A percentile compares a stretch with the other conserved stretches of the same genome.
Conservation (phyloP, 1,140 invertebrate genomes). For the Polypedilum pembai region DNA sequence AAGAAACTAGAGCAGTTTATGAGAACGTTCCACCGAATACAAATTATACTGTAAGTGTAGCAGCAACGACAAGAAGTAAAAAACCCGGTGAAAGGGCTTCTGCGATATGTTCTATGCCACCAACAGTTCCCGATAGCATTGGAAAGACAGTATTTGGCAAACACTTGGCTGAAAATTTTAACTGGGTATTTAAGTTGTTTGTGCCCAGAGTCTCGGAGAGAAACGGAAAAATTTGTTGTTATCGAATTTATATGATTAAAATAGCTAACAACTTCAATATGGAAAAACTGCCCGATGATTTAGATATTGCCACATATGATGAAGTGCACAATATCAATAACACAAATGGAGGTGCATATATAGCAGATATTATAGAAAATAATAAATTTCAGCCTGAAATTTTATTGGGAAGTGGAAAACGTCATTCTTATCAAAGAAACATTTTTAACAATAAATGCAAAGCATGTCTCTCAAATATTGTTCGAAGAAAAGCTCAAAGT, state of each 20-base stretch:
- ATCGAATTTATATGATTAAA: slow-evolving; percentile 68
- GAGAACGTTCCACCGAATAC: slow-evolving; percentile 63
- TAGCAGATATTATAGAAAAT: slow-evolving; percentile 71
- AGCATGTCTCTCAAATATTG: slow-evolving; percentile 38
- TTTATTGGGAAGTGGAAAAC: slow-evolving; percentile 56
- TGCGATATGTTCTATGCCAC: slow-evolving; percentile 55
- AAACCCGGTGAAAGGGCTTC: slow-evolving; percentile 54
- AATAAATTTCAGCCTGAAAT: slow-evolving; percentile 51
- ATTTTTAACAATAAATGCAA: slow-evolving; percentile 39
- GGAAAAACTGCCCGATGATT: slow-evolving; percentile 57
- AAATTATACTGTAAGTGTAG: slow-evolving; percentile 65
- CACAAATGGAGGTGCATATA: slow-evolving; percentile 59
- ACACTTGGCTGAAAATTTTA: slow-evolving; percentile 54
- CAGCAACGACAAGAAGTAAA: slow-evolving; percentile 62
- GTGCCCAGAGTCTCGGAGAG: slow-evolving; percentile 69
- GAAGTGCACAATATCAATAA: slow-evolving; percentile 55
- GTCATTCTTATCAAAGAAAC: slow-evolving; percentile 43
- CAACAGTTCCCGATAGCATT: slow-evolving; percentile 58
- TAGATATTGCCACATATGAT: slow-evolving; percentile 60
- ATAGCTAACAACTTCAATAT: slow-evolving; percentile 58
- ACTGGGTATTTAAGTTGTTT: slow-evolving; percentile 61
- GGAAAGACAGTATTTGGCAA: slow-evolving; percentile 62
- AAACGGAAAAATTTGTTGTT: slow-evolving; percentile 81
- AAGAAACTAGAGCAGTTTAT: slow-evolving; percentile 37
- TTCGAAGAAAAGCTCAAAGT: slow-evolving; percentile 29